A percentile compares a stretch with the other conserved stretches of the same genome.
Conservation (phyloP, 1,140 invertebrate species). For the Eubasilissa regina region DNA sequence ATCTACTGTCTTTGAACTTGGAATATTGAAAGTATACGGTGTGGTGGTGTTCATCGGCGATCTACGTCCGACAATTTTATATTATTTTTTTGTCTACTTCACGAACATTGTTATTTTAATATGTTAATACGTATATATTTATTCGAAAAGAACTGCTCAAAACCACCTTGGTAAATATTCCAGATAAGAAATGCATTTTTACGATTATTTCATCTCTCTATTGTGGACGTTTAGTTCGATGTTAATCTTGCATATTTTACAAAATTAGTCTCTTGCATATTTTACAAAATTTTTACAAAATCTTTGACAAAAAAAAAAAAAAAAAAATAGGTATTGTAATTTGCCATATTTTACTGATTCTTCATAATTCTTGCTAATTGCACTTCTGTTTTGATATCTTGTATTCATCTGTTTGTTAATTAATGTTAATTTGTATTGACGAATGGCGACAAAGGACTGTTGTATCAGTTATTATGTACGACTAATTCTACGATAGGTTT, state of each 20-base stretch:
- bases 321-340: slow-evolving; percentile 21
- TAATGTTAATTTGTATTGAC: not conserved
- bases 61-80: slow-evolving; percentile 13
- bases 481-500: slow-evolving; percentile 16
- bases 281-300: too few relatives aligned
- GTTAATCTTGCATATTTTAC: too few relatives aligned
- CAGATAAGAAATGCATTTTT: slow-evolving; percentile 18
- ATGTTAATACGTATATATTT: slow-evolving; percentile 37
- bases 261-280: too few relatives aligned
- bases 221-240: too few relatives aligned
- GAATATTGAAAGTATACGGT: not conserved
- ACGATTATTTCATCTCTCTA: slow-evolving; percentile 1
- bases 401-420: slow-evolving; percentile 1
- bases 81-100: not conserved
- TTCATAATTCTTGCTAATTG: not conserved
- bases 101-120: slow-evolving; percentile 5
- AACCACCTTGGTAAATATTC: slow-evolving; percentile 17
- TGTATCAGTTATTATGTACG: not conserved
- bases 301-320: not conserved
- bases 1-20: slow-evolving; percentile 26
- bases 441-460: not conserved
- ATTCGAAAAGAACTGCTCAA: slow-evolving; percentile 40
- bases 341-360: slow-evolving; percentile 31
- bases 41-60: not conserved
- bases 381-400: not conserved